These are phyloP conservation scores for Tyria jacobaeae DNA, from an alignment of 2,888 invertebrate species.

Conservation along the genomic window DNA sequence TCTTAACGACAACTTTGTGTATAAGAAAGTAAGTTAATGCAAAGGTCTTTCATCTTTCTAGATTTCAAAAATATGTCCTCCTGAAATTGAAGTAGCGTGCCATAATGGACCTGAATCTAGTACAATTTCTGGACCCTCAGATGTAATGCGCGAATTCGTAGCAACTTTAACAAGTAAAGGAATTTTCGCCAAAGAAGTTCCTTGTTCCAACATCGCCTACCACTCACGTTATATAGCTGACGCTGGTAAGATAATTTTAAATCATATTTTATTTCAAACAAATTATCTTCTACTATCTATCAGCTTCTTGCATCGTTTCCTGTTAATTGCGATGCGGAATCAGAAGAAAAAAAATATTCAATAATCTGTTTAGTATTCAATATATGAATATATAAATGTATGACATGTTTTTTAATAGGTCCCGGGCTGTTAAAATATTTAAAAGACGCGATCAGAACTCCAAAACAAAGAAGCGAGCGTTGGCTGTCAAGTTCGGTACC, in stretches of 20 bases:
- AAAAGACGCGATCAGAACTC: slow-evolving; percentile 87
- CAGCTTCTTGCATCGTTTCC: too few relatives aligned
- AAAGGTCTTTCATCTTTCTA: slow-evolving; percentile 36
- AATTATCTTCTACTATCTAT: too few relatives aligned
- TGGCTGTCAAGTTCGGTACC: slow-evolving; percentile 96
- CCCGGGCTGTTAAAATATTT: slow-evolving; percentile 85
- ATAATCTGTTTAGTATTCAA: too few relatives aligned
- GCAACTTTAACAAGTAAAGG: slow-evolving; percentile 67
- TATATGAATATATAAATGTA: too few relatives aligned
- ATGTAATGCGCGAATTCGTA: slow-evolving; percentile 87
- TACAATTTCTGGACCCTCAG: slow-evolving; percentile 92
- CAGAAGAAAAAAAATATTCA: too few relatives aligned
- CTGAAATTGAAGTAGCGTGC: slow-evolving; percentile 91
- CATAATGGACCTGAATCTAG: slow-evolving; percentile 92
- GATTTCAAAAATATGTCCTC: slow-evolving; percentile 77
- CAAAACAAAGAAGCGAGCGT: slow-evolving; percentile 88
- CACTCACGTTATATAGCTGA: slow-evolving; percentile 94
- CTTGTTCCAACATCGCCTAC: slow-evolving; percentile 94
- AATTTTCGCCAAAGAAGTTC: slow-evolving; percentile 78
- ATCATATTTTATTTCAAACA: too few relatives aligned
- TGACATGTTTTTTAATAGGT: too few relatives aligned
- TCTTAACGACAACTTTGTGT: not conserved
- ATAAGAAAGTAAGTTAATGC: not conserved
- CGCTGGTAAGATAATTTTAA: slow-evolving; percentile 71
- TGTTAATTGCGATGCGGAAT: too few relatives aligned